Base-by-base conservation (phyloP, 1,140 invertebrate species). In the Drosophila kanapiae region DNA sequence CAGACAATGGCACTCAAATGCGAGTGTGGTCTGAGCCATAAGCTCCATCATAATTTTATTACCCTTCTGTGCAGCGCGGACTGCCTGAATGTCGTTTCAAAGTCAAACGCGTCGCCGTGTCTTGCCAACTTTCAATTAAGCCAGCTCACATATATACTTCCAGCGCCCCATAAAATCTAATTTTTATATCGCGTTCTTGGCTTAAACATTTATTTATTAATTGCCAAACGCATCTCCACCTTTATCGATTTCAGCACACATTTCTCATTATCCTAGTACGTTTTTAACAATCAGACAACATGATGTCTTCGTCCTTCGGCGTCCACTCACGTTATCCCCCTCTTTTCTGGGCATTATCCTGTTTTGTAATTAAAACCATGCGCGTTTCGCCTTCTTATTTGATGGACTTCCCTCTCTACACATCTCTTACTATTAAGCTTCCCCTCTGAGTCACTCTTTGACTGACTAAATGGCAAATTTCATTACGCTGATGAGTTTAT, bases 1-100 rank as follows among this genome's bases (percentile, higher is more conserved):
- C 88, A 90, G 85, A 88, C 85, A 88, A 87, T 87, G 85, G 84
- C 84, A 87, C 83, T 87, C 75, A 65, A 83, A 83, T 74, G 80
- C 45, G 74, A 78, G 67, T 62, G 65, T 63, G 40, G 45, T 47
- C 43, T 65, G 54, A 63, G 67, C 40, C 59, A 74, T 81, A 85
- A 86, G 75, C 82, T 76, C 65, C 67, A 72, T 87, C 84, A 87
- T 87, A 87, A 87, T 87, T 90, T 88, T 88, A 88, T 87, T 80
- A 88, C 80, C 80, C 86, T 78, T 61, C 69, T 84, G 72, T 78
- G 84, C 77, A 88, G 43, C 35, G 58, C n/a, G 62, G 38, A 29
- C 18, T 48, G 56, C 78, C 75, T 88, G 80, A 87, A 87, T 87
- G 84, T 87, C 85, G 75, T 80, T 90, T 84, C 85, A 87, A 87